These are phyloP conservation scores for Volucella inflata DNA, from an alignment of 2,888 invertebrate genomes.

Conservation along the genomic window DNA sequence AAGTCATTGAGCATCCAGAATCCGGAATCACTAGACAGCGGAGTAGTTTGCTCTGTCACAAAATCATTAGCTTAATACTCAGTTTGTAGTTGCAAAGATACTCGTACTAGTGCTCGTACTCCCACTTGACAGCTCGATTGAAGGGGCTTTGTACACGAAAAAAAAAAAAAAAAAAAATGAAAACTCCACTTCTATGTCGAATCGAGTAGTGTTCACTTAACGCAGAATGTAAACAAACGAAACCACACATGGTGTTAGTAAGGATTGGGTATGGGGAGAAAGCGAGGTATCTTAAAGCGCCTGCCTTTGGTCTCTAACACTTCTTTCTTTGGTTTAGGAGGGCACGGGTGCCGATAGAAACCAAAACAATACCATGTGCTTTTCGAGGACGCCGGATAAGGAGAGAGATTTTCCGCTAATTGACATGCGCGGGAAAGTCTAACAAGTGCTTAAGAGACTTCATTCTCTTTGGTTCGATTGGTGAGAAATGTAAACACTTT, in stretches of 20 bases:
- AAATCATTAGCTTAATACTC: slow-evolving; percentile 32
- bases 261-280: background rate
- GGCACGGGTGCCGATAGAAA: slow-evolving; percentile 64
- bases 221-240: slow-evolving; percentile 63
- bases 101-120: background rate
- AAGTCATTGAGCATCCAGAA: slow-evolving; percentile 8
- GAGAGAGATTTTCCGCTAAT: background rate
- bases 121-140: slow-evolving; percentile 33
- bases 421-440: slow-evolving; percentile 67
- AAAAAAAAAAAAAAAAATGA: slow-evolving; percentile 13
- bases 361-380: slow-evolving; percentile 74
- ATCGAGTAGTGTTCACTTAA: slow-evolving; percentile 29
- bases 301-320: slow-evolving; percentile 41
- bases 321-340: slow-evolving; percentile 40
- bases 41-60: slow-evolving; percentile 26
- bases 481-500: background rate
- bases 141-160: slow-evolving; percentile 28
- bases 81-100: background rate
- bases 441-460: slow-evolving; percentile 39
- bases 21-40: background rate
- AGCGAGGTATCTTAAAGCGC: slow-evolving; percentile 32
- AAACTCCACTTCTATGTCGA: slow-evolving; percentile 24
- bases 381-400: slow-evolving; percentile 58
- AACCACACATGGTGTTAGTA: slow-evolving; percentile 7
- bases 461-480: slow-evolving; percentile 21